Base-by-base conservation (phyloP, 2,888 invertebrate genomes). In the Clunio marinus region DNA sequence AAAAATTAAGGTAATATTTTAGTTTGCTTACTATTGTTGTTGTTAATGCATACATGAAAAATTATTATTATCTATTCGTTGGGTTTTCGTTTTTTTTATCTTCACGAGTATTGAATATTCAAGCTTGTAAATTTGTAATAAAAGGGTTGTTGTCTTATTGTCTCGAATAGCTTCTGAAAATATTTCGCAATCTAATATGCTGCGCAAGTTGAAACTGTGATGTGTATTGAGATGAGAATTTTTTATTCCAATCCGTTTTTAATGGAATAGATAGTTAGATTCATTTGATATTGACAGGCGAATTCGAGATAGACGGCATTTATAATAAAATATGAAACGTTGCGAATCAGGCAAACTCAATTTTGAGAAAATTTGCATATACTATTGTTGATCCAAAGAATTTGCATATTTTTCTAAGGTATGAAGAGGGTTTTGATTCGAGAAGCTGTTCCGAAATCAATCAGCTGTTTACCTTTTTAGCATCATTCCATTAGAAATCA, bases 31-130 rank as follows among this genome's bases (percentile, higher is more conserved):
- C 66, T 66, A 66, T 66, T 66, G 66, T 66, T 66, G 55, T 27
- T 55, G 66, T 66, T 51, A 46, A 66, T 59, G 46, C 51, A 55
- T 55, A 66, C 66, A 66, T 66, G 66, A 66, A 66, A 66, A 66
- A 66, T 66, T 66, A 66, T 66, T 55, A 25, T 45, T 66, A 27
- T 66, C 25, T 46, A 20, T n/a, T 63, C 46, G 45, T 45, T 63
- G 2, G 37, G 27, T 63, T 63, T 57, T n/a, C n/a, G n/a, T n/a
- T n/a, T 45, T 13, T 32, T 8, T 32, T 13, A 62, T 37, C 58
- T 58, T n/a, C 41, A 20, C 46, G 20, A 66, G 55, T 66, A 35
- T 22, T 46, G n/a, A 63, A 35, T n/a, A 24, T 55, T 66, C 45
- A 63, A 45, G 35, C 15, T 60, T 60, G 17, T 8, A 13, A 24